Conservation (phyloP, 2,113 vertebrate genomes). For the Poeciliopsis retropinna region DNA sequence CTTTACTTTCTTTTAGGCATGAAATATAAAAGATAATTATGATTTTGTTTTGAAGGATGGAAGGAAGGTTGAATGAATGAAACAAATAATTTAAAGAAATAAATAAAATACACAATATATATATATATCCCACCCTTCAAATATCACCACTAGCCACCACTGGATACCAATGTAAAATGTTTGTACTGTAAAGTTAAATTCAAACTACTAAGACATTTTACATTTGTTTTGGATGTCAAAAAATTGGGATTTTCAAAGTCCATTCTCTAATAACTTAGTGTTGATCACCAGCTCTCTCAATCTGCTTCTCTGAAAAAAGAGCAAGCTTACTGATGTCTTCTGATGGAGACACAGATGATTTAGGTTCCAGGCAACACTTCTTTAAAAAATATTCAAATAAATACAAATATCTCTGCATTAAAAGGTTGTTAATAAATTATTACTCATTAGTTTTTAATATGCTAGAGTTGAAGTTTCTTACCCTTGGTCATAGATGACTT, state of each 20-base stretch:
- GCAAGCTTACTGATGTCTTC: background rate
- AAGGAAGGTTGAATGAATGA: too few relatives aligned
- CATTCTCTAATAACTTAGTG: background rate
- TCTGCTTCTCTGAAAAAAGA: background rate
- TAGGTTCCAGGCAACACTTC: background rate
- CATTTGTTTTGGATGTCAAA: background rate
- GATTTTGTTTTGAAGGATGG: too few relatives aligned
- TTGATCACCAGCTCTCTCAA: background rate
- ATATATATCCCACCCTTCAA: too few relatives aligned
- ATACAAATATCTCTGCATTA: background rate
- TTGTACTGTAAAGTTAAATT: background rate
- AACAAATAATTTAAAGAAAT: too few relatives aligned
- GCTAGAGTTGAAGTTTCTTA: slow-evolving; percentile 56
- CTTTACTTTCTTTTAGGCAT: too few relatives aligned
- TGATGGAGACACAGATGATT: background rate
- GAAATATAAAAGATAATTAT: too few relatives aligned
- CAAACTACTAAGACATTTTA: background rate
- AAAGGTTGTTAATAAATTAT: background rate
- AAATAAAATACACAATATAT: too few relatives aligned
- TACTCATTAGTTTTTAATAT: background rate
- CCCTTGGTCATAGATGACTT: slow-evolving; percentile 87
- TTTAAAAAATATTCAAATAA: background rate
- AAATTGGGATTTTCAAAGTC: background rate
- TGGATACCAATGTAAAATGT: too few relatives aligned
- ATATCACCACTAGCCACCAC: too few relatives aligned